Conservation (phyloP, 2,113 vertebrate genomes). For the Eulemur rufifrons region DNA sequence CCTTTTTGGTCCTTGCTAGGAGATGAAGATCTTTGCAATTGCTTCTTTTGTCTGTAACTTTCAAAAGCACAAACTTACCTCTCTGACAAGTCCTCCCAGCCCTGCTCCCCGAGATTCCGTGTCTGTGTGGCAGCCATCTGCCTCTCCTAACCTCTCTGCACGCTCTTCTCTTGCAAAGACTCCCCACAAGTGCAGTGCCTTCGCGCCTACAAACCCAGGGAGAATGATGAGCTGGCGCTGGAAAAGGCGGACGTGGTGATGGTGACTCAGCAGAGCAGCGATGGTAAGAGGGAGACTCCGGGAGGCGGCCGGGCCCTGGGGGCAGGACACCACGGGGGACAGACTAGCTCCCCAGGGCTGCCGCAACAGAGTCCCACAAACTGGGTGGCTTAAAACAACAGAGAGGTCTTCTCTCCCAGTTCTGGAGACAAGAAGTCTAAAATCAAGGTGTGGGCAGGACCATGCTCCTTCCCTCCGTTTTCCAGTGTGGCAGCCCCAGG, state of each 20-base stretch:
- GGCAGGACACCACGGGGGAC: fast-evolving
- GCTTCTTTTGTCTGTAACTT: not conserved
- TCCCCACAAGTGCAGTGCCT: conserved; percentile 94
- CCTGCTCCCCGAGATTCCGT: fast-evolving
- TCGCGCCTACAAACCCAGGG: conserved; percentile 90
- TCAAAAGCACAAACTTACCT: not conserved
- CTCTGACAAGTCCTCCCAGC: not conserved
- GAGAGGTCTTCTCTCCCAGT: not conserved
- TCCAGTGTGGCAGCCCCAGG: not conserved
- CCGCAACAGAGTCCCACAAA: not conserved
- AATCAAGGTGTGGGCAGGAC: not conserved
- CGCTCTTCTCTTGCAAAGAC: conserved; percentile 82
- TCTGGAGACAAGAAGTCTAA: not conserved
- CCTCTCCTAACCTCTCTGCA: not conserved
- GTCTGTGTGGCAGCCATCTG: no score
- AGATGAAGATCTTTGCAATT: not conserved
- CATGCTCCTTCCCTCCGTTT: not conserved
- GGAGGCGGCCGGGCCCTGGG: fast-evolving
- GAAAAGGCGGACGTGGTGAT: conserved; percentile 97
- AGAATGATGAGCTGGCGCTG: conserved; percentile 94
- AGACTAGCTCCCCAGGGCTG: not conserved
- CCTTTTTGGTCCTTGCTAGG: not conserved
- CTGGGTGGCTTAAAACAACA: not conserved
- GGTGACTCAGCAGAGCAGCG: conserved; percentile 92
- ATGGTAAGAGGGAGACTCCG: conserved; percentile 85